Base-by-base conservation (phyloP, 2,797 vertebrate species). In the Chaetophractus vellerosus region DNA sequence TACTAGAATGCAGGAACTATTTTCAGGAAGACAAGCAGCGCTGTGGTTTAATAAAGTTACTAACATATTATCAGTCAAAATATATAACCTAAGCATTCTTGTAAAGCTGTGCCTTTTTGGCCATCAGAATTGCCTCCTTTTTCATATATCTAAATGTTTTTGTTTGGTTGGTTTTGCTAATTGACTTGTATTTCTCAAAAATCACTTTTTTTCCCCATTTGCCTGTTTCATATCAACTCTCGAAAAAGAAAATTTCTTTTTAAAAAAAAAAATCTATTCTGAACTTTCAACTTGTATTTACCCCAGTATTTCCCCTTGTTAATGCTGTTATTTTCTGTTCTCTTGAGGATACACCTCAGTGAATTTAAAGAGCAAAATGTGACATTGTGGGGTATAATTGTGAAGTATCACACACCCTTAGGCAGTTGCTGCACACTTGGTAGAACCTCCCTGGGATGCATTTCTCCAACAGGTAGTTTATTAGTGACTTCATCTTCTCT, bases 61-160 rank as follows among this genome's bases (percentile, higher is more conserved):
- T 94, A 82, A 88, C 10, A 2, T 94, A n/a, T 71, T 93, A 90
- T n/a, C 15, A 9, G n/a, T 94, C 71, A 87, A 96, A 96, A 95
- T 76, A 36, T 28, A 83, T 85, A 57, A 83, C 68, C 45, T 82
- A 69, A 45, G 41, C 48, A 38, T 11, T 79, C 64, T 88, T 61
- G 2, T n/a, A 48, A 92, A 88, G 76, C 11, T 83, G 19, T 66
- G 21, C 50, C 74, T 93, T 96, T 64, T 50, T 74, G 31, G 5
- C 82, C 36, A 45, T 87, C 74, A 68, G 61, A 93, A 48, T 41
- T 87, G 36, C 19, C 41, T 78, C 2, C 19, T 89, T 91, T 92
- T 78, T 74, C 38, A 50, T 18, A 2, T 68, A 2, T 87, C 59
- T 84, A 52, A 57, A n/a, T 86, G 26, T 90, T 80, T 84, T 59